Evolutionary conservation across 2,888 invertebrate species (phyloP).

Genomic region (Embidobia sp.): DNA sequence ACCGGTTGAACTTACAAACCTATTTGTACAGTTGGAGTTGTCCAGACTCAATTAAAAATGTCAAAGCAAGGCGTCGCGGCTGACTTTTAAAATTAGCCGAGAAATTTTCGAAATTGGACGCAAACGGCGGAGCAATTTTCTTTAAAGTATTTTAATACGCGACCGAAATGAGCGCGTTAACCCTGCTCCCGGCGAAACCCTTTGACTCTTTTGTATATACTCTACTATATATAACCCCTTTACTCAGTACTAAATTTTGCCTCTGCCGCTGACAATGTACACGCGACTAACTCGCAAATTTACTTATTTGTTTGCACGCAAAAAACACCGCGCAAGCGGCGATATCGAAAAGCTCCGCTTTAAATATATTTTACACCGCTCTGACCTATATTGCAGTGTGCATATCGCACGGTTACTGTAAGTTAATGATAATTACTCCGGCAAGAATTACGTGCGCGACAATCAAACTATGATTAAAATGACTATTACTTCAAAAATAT

Average conservation of each 20-base stretch:
- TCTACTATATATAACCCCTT: conserved; percentile 42
- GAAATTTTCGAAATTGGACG: background rate
- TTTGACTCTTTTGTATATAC: conserved; percentile 35
- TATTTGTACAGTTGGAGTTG: too few relatives aligned
- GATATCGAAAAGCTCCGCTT: background rate
- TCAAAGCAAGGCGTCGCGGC: too few relatives aligned
- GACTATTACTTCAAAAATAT: conserved; percentile 23
- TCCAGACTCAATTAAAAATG: background rate
- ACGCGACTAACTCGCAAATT: conserved; percentile 12
- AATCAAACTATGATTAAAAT: conserved; percentile 31
- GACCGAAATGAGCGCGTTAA: conserved; percentile 40
- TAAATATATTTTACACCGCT: background rate
- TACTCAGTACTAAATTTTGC: conserved; percentile 13
- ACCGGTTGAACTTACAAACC: too few relatives aligned
- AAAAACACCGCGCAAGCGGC: too few relatives aligned
- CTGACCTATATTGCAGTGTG: conserved; percentile 7
- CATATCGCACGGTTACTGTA: too few relatives aligned
- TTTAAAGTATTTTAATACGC: conserved; percentile 25
- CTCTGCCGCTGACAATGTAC: conserved; percentile 19
- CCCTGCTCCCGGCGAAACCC: conserved; percentile 24
- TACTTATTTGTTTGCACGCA: conserved; percentile 3
- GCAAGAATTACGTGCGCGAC: conserved; percentile 4
- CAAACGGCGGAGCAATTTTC: conserved; percentile 12
- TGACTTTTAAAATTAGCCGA: too few relatives aligned
- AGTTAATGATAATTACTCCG: conserved; percentile 25